Conservation (phyloP, 2,113 vertebrate genomes). For the Tautogolabrus adspersus region DNA sequence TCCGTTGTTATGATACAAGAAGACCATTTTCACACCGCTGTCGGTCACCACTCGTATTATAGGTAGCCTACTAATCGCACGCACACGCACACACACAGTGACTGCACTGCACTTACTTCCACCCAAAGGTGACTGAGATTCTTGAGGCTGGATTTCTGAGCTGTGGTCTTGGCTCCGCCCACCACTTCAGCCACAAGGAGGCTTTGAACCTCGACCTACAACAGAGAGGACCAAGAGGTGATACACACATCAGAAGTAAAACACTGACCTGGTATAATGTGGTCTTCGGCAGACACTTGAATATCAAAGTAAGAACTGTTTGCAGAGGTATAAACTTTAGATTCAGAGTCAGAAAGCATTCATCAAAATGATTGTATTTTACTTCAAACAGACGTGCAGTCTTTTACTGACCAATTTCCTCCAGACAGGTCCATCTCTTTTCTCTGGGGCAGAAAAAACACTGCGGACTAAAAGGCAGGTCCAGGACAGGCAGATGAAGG, state of each 20-base stretch:
- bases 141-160: constrained; percentile 88
- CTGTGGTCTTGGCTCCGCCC: constrained; percentile 90
- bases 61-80: no score
- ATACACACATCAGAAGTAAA: not conserved
- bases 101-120: no score
- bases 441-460: constrained; percentile 88
- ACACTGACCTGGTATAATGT: not conserved
- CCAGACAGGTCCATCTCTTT: constrained; percentile 90
- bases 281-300: no score
- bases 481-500: constrained; percentile 92
- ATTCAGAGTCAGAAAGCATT: no score
- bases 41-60: no score
- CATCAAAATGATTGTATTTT: no score
- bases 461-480: constrained; percentile 89
- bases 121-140: constrained; percentile 91
- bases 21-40: no score
- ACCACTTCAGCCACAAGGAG: constrained; percentile 92
- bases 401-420: constrained; percentile 91
- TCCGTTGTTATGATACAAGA: no score
- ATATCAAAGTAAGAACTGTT: not conserved
- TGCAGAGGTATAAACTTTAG: no score
- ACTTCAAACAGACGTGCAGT: no score
- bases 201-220: constrained; percentile 94
- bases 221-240: not conserved
- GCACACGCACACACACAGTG: no score